Base-by-base conservation (phyloP, 30 jellyfish, hydroid and myxozoan species). In the Turritopsis rubra region DNA sequence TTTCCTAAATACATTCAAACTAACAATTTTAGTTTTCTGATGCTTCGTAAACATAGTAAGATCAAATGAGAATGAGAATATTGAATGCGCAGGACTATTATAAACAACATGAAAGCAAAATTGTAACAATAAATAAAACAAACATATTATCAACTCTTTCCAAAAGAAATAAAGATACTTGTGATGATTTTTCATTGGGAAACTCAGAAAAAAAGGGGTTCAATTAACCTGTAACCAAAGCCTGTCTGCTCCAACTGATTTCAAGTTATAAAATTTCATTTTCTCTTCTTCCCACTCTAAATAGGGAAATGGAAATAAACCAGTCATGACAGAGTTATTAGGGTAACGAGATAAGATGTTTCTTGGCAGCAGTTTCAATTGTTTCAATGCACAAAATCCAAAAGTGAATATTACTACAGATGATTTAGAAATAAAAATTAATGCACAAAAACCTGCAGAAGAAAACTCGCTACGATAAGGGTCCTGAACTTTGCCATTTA, bases 221-320 rank as follows among this genome's bases (percentile, higher is more conserved):
- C 60, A 41, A 13, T 53, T 28, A 53, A 92, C 98, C 96, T 82
- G 75, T 53, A 92, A 77, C 96, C 96, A 87, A 21, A 41, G 53
- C 66, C 98, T 27, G 29, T 92, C 98, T 27, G 81, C 87, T 54
- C 93, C 93, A 23, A 87, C 89, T 28, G 88, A 54, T 66, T 89
- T 91, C 80, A 92, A 70, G 93, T 92, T 92, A 84, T 92, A 92
- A 88, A 92, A 88, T 72, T 85, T 81, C 24, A 66, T 25, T 75
- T 88, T 87, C 54, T 92, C 96, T 17, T 76, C 87, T 75, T 65
- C 68, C 97, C 97, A 91, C 18, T 91, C 97, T 91, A 71, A 77
- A 75, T 9, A 20, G 26, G 54, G 28, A 29, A 79, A 28, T 20
- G n/a, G n/a, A n/a, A n/a, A n/a, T n/a, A n/a, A n/a, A n/a, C n/a